These are phyloP conservation scores for Tetragonula clypearis DNA, from an alignment of 1,140 invertebrate species.

Conservation along the genomic window DNA sequence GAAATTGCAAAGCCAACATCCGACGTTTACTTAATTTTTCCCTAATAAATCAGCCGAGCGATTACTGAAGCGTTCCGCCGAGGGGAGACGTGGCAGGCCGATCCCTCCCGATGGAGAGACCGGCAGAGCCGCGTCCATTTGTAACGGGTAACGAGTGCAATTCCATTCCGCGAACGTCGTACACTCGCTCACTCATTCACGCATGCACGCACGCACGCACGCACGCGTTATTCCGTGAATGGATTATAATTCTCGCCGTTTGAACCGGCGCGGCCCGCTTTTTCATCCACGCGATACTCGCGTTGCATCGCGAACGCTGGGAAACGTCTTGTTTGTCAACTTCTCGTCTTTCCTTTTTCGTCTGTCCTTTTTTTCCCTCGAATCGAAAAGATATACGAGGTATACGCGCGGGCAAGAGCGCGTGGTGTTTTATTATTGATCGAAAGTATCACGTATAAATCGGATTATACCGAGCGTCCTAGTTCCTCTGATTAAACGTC, in stretches of 20 bases:
- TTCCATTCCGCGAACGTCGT: constrained; percentile 14
- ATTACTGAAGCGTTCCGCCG: constrained; percentile 23
- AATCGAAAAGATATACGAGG: not conserved
- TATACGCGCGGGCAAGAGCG: too few species aligned
- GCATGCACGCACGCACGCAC: not conserved
- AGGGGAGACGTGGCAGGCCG: not conserved
- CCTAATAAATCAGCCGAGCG: constrained; percentile 43
- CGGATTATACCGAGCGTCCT: not conserved
- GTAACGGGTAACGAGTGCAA: constrained; percentile 34
- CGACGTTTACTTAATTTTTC: constrained; percentile 47
- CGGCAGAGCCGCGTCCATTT: constrained; percentile 6
- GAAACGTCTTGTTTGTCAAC: too few species aligned
- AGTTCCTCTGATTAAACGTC: not conserved
- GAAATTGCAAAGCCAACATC: constrained; percentile 28
- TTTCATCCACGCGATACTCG: constrained; percentile 14
- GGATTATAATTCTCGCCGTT: constrained; percentile 34
- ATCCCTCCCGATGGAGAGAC: not conserved
- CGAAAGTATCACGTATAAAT: not conserved
- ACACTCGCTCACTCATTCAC: not conserved
- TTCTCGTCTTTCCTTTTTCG: too few species aligned
- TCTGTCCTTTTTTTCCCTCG: too few species aligned
- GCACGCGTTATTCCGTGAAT: constrained; percentile 21
- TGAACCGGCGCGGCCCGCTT: not conserved
- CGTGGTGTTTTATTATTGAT: not conserved
- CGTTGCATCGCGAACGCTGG: not conserved